phyloP scores from a whole-genome alignment of 2,113 vertebrate species.

The Chionomys nivalis region DNA sequence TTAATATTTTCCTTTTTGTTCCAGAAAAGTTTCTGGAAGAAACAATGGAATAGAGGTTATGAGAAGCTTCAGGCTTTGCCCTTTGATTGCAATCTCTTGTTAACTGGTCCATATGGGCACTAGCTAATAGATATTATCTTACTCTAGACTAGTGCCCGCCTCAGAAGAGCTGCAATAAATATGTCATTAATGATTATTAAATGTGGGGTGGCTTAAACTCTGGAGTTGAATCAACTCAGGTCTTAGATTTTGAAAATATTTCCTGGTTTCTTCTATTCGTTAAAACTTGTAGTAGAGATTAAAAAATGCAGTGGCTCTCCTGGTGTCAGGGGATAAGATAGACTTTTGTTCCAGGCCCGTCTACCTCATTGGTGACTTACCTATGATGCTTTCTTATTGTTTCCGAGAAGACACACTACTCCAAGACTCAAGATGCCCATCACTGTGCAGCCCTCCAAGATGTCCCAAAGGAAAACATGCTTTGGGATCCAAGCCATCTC shows the following conservation, averaged over 20 bases:
- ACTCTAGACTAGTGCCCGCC: not conserved
- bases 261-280: not conserved
- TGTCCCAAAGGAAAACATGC: not conserved
- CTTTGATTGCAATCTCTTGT: not conserved
- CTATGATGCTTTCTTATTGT: not conserved
- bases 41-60: not conserved
- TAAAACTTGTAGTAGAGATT: not conserved
- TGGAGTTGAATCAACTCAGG: not conserved
- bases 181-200: not conserved
- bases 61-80: not conserved
- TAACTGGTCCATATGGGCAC: not conserved
- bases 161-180: not conserved
- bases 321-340: not conserved
- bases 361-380: not conserved
- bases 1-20: not conserved
- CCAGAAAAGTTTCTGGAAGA: not conserved
- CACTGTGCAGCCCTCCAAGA: not conserved
- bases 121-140: not conserved
- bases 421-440: not conserved
- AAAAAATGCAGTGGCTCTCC: not conserved
- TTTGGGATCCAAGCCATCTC: not conserved
- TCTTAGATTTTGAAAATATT: not conserved
- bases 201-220: not conserved
- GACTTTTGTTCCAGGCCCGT: constrained; percentile 14
- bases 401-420: constrained; percentile 23